phyloP scores from a whole-genome alignment of 2,113 vertebrate genomes.

The Corythaixoides concolor region DNA sequence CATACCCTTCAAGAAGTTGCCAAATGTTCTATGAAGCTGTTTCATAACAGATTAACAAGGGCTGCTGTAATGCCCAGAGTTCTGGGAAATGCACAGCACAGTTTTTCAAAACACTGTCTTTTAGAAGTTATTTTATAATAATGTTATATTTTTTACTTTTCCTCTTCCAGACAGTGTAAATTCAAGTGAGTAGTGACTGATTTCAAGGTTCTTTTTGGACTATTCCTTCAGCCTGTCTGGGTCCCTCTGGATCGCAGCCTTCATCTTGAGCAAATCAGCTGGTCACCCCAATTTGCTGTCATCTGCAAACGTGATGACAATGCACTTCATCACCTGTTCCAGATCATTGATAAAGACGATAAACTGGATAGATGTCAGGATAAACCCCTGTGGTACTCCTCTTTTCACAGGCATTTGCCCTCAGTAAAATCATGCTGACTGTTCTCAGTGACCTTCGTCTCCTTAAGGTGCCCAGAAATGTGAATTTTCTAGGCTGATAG shows the following conservation, averaged over 20 bases:
- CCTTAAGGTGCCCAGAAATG: neutral
- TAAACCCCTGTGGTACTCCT: neutral
- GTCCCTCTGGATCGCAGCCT: neutral
- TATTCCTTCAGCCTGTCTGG: neutral
- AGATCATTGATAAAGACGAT: neutral
- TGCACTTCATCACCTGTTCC: neutral
- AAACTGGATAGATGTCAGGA: neutral
- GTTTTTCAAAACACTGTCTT: neutral
- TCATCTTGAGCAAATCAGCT: neutral
- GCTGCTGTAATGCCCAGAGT: neutral
- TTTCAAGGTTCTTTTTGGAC: neutral
- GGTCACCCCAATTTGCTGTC: neutral
- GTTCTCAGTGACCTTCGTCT: neutral
- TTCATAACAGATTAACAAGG: neutral
- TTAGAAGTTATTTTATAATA: neutral
- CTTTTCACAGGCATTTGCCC: neutral
- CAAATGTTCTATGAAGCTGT: neutral
- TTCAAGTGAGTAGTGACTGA: neutral
- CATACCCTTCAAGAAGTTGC: neutral
- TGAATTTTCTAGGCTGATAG: neutral
- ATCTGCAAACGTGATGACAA: neutral
- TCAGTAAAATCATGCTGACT: neutral
- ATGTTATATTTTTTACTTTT: neutral
- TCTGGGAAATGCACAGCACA: neutral
- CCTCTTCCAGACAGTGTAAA: neutral